A percentile compares a stretch with the other conserved stretches of the same genome.
These are phyloP conservation scores for Chymomyza costata DNA, from an alignment of 1,140 invertebrate genomes.

Conservation along the genomic window DNA sequence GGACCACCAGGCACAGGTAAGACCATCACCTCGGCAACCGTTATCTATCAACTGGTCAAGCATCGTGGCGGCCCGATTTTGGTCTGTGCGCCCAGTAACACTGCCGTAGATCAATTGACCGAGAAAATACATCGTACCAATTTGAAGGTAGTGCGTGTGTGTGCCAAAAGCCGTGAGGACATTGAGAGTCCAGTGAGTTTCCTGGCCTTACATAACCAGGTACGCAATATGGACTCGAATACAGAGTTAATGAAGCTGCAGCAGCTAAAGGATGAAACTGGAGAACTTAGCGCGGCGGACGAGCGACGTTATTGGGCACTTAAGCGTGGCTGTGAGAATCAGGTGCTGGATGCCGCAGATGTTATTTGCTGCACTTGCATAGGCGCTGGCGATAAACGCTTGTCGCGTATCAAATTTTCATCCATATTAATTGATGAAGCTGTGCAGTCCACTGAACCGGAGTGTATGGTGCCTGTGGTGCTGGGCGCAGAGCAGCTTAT, in stretches of 20 bases:
- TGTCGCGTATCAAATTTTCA: constrained; percentile 93
- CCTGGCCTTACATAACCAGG: constrained; percentile 96
- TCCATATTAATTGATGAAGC: constrained; percentile 98
- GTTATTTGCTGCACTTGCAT: constrained; percentile 99
- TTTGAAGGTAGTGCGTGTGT: constrained; percentile 95
- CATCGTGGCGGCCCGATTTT: constrained; percentile 94
- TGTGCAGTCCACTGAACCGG: constrained; percentile 95
- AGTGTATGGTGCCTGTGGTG: constrained; percentile 98
- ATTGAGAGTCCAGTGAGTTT: constrained; percentile 98
- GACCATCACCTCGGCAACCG: constrained; percentile 98
- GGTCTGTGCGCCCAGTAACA: constrained; percentile 98
- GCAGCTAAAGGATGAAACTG: constrained; percentile 96
- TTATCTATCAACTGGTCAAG: constrained; percentile 98
- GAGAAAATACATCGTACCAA: constrained; percentile 98
- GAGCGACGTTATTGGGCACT: constrained; percentile 94
- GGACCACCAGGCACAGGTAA: constrained; percentile 93
- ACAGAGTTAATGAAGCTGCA: constrained; percentile 95
- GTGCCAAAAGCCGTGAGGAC: constrained; percentile 97
- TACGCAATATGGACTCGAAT: constrained; percentile 91
- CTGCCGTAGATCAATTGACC: constrained; percentile 97
- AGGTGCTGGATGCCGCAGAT: constrained; percentile 94
- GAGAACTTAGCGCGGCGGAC: constrained; percentile 92
- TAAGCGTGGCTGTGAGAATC: constrained; percentile 93
- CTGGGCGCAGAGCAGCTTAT: constrained; percentile 95
- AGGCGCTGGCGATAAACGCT: constrained; percentile 94